phyloP scores from a whole-genome alignment of 2,888 invertebrate species.

The Empis livida region DNA sequence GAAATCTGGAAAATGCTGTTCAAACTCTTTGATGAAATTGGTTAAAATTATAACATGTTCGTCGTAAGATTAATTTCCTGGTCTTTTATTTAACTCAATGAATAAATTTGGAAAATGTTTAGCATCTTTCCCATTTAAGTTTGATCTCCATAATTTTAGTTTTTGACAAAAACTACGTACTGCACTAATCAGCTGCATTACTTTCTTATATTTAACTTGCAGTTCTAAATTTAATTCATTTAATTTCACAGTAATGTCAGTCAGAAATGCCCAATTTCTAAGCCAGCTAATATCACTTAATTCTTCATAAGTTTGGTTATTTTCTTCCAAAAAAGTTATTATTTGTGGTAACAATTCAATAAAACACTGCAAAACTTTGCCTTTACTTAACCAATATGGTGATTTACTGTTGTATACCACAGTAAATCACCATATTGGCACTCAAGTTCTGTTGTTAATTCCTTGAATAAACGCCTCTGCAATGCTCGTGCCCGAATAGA shows the following conservation, averaged over 20 bases:
- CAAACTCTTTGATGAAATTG: no score
- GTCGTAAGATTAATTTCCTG: no score
- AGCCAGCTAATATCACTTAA: not conserved
- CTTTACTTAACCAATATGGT: conserved; percentile 2
- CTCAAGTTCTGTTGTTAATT: not conserved
- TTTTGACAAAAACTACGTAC: no score
- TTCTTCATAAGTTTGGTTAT: not conserved
- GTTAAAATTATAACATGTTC: no score
- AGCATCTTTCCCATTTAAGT: no score
- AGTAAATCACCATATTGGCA: not conserved
- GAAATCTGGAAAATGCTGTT: no score
- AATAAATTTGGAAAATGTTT: no score
- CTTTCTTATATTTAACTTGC: not conserved
- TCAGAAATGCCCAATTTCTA: not conserved
- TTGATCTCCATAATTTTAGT: no score
- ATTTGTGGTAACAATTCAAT: not conserved
- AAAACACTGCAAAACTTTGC: conserved; percentile 1
- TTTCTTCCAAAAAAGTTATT: not conserved
- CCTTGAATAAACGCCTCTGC: not conserved
- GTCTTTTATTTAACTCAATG: no score
- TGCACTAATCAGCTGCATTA: not conserved
- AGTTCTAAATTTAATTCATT: conserved; percentile 3
- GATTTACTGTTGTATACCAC: conserved; percentile 1
- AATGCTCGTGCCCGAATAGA: not conserved
- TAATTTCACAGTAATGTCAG: conserved; percentile 2